These are phyloP conservation scores for Neodiprion fabricii DNA, from an alignment of 1,140 invertebrate genomes.

Conservation along the genomic window DNA sequence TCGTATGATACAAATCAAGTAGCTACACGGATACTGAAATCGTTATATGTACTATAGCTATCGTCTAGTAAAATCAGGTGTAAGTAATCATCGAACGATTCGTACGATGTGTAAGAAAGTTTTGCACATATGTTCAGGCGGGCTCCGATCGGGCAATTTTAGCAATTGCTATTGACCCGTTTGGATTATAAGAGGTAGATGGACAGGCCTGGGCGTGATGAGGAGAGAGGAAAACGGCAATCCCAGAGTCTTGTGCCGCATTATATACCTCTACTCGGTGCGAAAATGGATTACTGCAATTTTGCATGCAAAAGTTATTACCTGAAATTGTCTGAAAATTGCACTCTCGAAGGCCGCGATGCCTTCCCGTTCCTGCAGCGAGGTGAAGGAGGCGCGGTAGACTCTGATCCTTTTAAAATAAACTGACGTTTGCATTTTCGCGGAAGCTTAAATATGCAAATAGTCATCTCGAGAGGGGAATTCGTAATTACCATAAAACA, in stretches of 20 bases:
- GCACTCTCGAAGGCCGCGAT: constrained; percentile 21
- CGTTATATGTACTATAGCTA: too few relatives aligned
- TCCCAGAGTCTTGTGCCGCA: neutral
- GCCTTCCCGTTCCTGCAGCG: neutral
- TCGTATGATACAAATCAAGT: too few relatives aligned
- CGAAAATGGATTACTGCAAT: constrained; percentile 53
- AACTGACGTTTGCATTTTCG: constrained; percentile 4
- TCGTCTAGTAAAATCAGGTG: too few relatives aligned
- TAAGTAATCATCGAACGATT: too few relatives aligned
- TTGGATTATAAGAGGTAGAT: neutral
- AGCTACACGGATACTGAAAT: too few relatives aligned
- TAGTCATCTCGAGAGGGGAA: neutral
- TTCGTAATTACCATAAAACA: too few relatives aligned
- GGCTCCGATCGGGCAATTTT: neutral
- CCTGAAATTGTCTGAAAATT: constrained; percentile 56
- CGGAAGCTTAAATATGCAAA: neutral
- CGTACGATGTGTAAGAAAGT: too few relatives aligned
- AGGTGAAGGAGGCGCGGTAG: neutral
- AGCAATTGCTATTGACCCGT: constrained; percentile 3
- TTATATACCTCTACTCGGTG: constrained; percentile 14
- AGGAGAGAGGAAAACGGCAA: neutral
- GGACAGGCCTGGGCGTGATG: neutral
- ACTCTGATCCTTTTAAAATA: neutral
- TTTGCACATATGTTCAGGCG: too few relatives aligned
- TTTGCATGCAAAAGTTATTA: constrained; percentile 58